These are phyloP conservation scores for Sogatella furcifera DNA, from an alignment of 1,140 invertebrate genomes.

Conservation along the genomic window DNA sequence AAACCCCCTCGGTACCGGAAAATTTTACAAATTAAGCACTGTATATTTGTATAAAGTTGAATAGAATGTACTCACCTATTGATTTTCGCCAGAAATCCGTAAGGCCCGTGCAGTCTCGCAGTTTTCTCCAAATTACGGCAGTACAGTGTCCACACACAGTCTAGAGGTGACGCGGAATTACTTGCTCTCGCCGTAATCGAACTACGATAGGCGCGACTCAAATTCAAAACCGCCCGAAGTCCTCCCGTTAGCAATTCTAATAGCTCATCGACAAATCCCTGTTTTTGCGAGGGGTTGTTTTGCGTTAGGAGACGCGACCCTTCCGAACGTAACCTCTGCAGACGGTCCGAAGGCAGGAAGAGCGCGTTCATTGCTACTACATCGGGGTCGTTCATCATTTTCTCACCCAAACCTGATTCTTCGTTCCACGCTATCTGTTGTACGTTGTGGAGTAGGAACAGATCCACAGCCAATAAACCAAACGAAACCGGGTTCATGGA, in stretches of 20 bases:
- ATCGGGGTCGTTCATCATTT: conserved; percentile 40
- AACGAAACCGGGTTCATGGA: conserved; percentile 39
- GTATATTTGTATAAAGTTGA: too few relatives aligned
- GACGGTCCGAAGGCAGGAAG: conserved; percentile 38
- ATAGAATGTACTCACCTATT: conserved; percentile 38
- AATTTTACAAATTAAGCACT: too few relatives aligned
- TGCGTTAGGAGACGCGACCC: conserved; percentile 12
- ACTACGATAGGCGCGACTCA: conserved; percentile 42
- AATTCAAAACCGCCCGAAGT: conserved; percentile 41
- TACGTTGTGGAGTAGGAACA: conserved; percentile 46
- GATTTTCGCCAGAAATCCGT: conserved; percentile 46
- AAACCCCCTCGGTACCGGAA: too few relatives aligned
- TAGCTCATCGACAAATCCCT: conserved; percentile 35
- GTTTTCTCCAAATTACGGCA: conserved; percentile 46
- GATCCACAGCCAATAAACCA: conserved; percentile 43
- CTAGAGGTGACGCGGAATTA: conserved; percentile 30
- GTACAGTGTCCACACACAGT: conserved; percentile 49
- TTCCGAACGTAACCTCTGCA: conserved; percentile 27
- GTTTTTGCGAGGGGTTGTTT: not conserved
- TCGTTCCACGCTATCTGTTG: conserved; percentile 43
- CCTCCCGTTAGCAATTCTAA: conserved; percentile 42
- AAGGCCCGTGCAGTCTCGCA: conserved; percentile 39
- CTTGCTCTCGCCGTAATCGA: conserved; percentile 24
- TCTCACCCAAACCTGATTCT: conserved; percentile 31
- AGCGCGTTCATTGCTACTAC: conserved; percentile 43